A percentile compares a stretch with the other conserved stretches of the same genome.
phyloP scores from a whole-genome alignment of 2,888 invertebrate species.

The Brenthis hecate region DNA sequence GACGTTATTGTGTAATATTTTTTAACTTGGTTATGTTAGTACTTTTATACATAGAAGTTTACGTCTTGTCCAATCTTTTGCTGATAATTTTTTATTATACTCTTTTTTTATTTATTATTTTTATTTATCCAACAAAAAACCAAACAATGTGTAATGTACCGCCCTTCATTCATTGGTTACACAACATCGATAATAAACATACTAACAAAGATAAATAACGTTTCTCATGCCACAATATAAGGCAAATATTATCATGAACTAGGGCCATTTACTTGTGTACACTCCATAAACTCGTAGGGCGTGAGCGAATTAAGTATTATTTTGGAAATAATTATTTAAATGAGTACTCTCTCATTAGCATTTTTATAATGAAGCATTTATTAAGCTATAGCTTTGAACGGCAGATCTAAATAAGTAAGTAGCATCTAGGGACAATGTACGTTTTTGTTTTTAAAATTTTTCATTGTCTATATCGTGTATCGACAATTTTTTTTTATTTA shows the following conservation, averaged over 20 bases:
- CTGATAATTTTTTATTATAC: no score
- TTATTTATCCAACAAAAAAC: background rate
- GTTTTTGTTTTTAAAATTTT: no score
- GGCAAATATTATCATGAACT: constrained; percentile 15
- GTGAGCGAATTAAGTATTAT: constrained; percentile 1
- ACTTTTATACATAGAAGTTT: no score
- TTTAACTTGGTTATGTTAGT: no score
- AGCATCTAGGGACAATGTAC: no score
- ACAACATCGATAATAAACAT: constrained; percentile 17
- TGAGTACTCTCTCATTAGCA: no score
- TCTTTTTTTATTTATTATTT: background rate
- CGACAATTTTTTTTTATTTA: no score
- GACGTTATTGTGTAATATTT: background rate
- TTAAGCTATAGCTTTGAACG: no score
- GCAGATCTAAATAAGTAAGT: no score
- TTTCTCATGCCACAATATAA: constrained; percentile 18
- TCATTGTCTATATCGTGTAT: no score
- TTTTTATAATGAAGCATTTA: no score
- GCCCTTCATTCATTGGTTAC: constrained; percentile 19
- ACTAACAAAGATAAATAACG: constrained; percentile 26
- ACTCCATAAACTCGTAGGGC: constrained; percentile 15
- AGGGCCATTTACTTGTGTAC: constrained; percentile 21
- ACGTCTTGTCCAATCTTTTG: no score
- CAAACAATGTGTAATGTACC: background rate
- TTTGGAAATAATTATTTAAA: background rate